These are phyloP conservation scores for Drosophila nebulosa DNA, from an alignment of 1,140 invertebrate species.

Conservation along the genomic window DNA sequence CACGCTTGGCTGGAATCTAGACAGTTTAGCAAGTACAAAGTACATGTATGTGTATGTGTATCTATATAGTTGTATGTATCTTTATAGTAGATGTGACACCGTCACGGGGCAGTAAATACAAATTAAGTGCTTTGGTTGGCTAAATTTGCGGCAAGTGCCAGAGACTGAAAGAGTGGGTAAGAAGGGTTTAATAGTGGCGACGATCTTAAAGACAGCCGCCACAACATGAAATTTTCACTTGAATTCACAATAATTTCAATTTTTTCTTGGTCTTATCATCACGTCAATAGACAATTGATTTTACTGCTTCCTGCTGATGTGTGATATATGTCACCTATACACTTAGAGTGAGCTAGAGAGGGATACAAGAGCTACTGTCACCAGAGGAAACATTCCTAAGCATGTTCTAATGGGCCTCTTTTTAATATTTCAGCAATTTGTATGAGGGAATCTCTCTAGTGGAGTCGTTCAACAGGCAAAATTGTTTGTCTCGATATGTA, in stretches of 20 bases:
- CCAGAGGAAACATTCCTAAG: constrained; percentile 5
- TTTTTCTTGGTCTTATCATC: background rate
- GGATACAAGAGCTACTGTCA: background rate
- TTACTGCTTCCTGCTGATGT: background rate
- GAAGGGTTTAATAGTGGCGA: constrained; percentile 21
- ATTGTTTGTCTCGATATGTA: background rate
- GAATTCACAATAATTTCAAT: constrained; percentile 12
- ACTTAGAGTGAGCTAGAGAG: too few relatives aligned
- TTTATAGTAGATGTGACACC: constrained; percentile 28
- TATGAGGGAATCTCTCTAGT: background rate
- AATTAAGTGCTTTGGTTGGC: constrained; percentile 24
- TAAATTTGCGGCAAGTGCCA: constrained; percentile 16
- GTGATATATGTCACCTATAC: constrained; percentile 1
- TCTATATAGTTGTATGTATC: background rate
- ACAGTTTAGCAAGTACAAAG: constrained; percentile 36
- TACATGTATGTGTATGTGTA: too few relatives aligned
- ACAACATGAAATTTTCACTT: constrained; percentile 21
- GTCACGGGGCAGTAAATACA: constrained; percentile 51
- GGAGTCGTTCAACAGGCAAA: background rate
- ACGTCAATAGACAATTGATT: background rate
- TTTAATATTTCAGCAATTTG: constrained; percentile 30
- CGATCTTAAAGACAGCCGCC: constrained; percentile 15
- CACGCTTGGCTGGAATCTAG: constrained; percentile 38
- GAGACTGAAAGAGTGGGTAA: background rate
- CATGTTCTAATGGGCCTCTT: constrained; percentile 7